phyloP scores from a whole-genome alignment of 2,113 vertebrate genomes.

The Poeciliopsis retropinna region DNA sequence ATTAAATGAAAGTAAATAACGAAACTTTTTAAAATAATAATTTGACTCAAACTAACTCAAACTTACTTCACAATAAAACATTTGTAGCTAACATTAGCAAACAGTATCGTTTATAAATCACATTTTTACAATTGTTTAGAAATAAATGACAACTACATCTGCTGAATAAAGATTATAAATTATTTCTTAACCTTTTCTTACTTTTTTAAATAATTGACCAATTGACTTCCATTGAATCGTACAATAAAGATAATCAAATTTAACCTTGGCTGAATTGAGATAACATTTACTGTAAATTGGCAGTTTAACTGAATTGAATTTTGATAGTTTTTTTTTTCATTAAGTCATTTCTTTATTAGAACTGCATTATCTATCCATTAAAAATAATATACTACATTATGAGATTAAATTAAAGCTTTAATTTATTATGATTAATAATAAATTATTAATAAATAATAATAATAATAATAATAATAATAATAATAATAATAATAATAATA shows the following conservation, averaged over 20 bases:
- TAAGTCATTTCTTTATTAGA: no score
- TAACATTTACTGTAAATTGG: neutral
- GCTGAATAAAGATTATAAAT: neutral
- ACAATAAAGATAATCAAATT: neutral
- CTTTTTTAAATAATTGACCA: neutral
- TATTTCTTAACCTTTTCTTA: neutral
- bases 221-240: neutral
- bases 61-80: neutral
- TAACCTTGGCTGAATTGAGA: neutral
- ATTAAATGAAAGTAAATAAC: no score
- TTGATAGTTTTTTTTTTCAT: no score
- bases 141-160: neutral
- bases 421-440: no score
- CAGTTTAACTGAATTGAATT: no score
- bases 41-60: neutral
- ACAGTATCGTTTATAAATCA: neutral
- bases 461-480: neutral
- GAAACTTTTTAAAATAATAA: no score
- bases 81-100: neutral
- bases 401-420: neutral
- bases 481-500: neutral
- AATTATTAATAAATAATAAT: neutral
- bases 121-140: neutral
- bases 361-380: no score
- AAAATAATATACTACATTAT: neutral